Percentiles rank a stretch among this genome's conserved stretches.
Evolutionary conservation across 2,888 invertebrate genomes (phyloP).

Genomic region (Drosophila stalkeri): DNA sequence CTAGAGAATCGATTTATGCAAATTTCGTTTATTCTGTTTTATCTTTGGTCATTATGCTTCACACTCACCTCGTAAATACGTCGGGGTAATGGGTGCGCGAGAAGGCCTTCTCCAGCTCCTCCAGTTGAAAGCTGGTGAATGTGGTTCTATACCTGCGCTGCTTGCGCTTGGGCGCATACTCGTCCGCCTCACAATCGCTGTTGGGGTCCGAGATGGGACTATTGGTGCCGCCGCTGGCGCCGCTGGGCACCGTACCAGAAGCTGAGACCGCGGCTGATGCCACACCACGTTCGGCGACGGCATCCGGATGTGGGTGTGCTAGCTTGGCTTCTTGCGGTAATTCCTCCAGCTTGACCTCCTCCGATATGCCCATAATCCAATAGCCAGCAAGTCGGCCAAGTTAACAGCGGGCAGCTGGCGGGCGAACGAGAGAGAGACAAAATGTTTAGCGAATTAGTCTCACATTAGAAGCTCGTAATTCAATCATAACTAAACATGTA

Average conservation of each 20-base stretch:
- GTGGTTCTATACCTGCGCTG: conserved; percentile 97
- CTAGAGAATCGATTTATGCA: conserved; percentile 60
- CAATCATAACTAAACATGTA: conserved; percentile 81
- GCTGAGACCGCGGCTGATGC: conserved; percentile 47
- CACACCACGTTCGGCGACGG: conserved; percentile 85
- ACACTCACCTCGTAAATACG: conserved; percentile 95
- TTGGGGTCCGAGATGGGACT: conserved; percentile 87
- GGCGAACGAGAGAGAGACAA: neutral
- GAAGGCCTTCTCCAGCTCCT: conserved; percentile 98
- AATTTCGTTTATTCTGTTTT: conserved; percentile 54
- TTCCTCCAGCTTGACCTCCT: conserved; percentile 86
- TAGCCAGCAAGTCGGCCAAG: conserved; percentile 40
- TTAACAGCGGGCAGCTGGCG: conserved; percentile 24
- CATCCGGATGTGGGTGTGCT: conserved; percentile 83
- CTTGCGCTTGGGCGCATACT: conserved; percentile 94
- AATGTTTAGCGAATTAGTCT: conserved; percentile 48
- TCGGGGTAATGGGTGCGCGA: conserved; percentile 99
- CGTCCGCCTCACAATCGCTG: conserved; percentile 89
- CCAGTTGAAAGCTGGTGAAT: conserved; percentile 96
- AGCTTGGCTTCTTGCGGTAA: conserved; percentile 85
- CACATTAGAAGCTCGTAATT: conserved; percentile 82
- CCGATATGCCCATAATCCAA: conserved; percentile 86
- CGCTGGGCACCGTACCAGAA: conserved; percentile 78
- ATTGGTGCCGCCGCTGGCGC: conserved; percentile 84
- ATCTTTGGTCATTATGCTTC: conserved; percentile 36